phyloP scores from a whole-genome alignment of 1,140 invertebrate species.

The Proctacanthus coquilletti region DNA sequence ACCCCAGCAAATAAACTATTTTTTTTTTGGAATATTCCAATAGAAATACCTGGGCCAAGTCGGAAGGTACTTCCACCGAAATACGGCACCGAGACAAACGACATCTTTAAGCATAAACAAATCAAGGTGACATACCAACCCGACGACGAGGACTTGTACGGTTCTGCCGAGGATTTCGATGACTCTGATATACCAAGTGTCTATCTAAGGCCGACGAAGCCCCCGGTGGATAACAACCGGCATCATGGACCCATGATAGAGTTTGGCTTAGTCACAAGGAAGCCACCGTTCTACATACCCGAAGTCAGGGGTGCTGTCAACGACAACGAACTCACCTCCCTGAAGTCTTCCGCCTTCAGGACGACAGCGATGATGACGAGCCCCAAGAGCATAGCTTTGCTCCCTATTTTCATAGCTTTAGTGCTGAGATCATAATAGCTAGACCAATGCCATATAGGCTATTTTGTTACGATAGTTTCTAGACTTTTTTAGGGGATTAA shows the following conservation, averaged over 20 bases:
- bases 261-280: conserved; percentile 1
- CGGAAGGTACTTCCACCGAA: conserved; percentile 23
- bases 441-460: no score
- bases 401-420: no score
- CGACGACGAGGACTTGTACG: conserved; percentile 3
- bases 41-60: conserved; percentile 39
- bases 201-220: conserved; percentile 2
- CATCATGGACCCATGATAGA: conserved; percentile 1
- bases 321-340: conserved; percentile 1
- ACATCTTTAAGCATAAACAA: conserved; percentile 29
- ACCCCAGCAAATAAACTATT: not conserved
- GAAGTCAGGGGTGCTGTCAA: not conserved
- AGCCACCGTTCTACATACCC: not conserved
- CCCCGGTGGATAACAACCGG: not conserved
- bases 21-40: not conserved
- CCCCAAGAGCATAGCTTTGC: no score
- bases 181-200: conserved; percentile 10
- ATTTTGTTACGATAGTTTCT: no score
- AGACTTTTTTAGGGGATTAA: no score
- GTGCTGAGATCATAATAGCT: no score
- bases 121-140: conserved; percentile 29
- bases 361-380: no score
- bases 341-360: not conserved
- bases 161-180: conserved; percentile 26
- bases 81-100: conserved; percentile 27